phyloP scores from a whole-genome alignment of 1,140 invertebrate species.

The Orchestia grillus region DNA sequence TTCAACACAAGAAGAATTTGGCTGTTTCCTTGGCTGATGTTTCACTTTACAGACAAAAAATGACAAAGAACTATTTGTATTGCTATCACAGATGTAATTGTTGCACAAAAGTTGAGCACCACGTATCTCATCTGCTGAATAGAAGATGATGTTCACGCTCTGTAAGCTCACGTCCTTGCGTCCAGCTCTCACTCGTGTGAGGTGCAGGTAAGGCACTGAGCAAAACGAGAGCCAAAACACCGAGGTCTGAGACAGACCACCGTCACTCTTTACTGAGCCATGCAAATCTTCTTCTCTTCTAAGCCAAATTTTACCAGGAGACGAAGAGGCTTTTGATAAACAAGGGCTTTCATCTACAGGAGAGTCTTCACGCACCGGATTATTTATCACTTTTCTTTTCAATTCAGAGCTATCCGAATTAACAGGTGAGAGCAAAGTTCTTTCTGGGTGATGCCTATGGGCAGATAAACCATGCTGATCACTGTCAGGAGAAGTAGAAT shows the following conservation, averaged over 20 bases:
- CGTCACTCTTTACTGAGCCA: neutral
- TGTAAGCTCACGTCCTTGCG: neutral
- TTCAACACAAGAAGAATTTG: neutral
- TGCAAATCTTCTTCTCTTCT: neutral
- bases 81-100: neutral
- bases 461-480: neutral
- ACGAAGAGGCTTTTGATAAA: neutral
- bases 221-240: neutral
- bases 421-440: neutral
- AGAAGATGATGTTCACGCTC: constrained; percentile 11
- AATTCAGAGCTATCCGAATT: neutral
- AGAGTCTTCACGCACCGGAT: neutral
- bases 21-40: neutral
- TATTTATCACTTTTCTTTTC: neutral
- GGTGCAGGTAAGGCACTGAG: neutral
- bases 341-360: neutral
- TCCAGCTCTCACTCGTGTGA: neutral
- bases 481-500: neutral
- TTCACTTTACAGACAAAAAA: constrained; percentile 25
- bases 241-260: neutral
- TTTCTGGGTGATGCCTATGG: neutral
- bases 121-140: neutral
- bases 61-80: neutral
- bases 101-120: constrained; percentile 18
- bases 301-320: neutral